Evolutionary conservation across 92 coral and sea anemone species (phyloP).

Genomic region (Epizoanthus stellaris): DNA sequence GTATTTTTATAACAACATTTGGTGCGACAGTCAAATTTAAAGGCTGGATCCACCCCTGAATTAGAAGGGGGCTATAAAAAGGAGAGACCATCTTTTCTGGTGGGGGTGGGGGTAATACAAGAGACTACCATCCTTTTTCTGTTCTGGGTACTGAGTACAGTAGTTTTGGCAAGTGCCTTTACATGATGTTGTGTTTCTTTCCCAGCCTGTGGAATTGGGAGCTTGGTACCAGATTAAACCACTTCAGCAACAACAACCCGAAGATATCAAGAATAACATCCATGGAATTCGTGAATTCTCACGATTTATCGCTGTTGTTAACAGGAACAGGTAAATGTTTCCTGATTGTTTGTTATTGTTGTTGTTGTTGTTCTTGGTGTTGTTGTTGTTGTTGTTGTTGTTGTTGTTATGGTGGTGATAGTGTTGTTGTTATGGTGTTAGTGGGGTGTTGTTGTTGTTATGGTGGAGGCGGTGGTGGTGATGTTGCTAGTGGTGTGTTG

Average conservation of each 20-base stretch:
- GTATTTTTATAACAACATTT: too few relatives aligned
- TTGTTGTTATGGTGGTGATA: too few relatives aligned
- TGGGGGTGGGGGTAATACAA: too few relatives aligned
- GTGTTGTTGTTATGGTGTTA: too few relatives aligned
- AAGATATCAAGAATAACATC: slow-evolving; percentile 87
- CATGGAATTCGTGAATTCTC: slow-evolving; percentile 94
- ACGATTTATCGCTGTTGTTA: slow-evolving; percentile 86
- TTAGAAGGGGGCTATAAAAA: too few relatives aligned
- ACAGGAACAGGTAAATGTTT: slow-evolving; percentile 86
- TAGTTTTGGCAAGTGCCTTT: neutral
- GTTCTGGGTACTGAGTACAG: neutral
- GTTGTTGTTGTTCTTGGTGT: too few relatives aligned
- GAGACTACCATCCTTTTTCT: neutral
- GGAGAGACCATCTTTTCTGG: too few relatives aligned
- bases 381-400: too few relatives aligned
- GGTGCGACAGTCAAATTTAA: too few relatives aligned
- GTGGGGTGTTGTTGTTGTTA: neutral
- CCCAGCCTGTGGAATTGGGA: slow-evolving; percentile 95
- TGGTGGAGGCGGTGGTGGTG: neutral
- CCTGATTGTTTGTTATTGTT: neutral
- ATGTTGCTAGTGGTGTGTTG: too few relatives aligned
- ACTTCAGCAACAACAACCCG: slow-evolving; percentile 84
- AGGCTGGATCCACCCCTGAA: too few relatives aligned
- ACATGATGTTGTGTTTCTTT: neutral
- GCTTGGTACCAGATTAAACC: slow-evolving; percentile 77